A percentile compares a stretch with the other conserved stretches of the same genome.
These are phyloP conservation scores for Tapirus terrestris DNA, from an alignment of 2,113 vertebrate genomes.

Conservation along the genomic window DNA sequence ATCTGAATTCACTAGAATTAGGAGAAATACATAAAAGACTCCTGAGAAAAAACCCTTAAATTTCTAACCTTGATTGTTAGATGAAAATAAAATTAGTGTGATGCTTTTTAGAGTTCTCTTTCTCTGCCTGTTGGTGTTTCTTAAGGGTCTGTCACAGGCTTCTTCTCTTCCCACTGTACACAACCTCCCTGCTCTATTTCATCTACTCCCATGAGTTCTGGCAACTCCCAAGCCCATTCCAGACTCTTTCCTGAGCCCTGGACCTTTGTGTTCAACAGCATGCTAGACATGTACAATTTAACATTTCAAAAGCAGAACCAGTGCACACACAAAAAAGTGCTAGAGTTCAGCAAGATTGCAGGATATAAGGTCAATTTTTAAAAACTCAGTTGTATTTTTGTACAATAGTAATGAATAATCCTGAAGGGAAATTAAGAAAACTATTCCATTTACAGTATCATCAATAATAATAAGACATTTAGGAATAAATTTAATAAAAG, in stretches of 20 bases:
- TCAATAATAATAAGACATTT: neutral
- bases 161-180: neutral
- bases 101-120: neutral
- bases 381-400: neutral
- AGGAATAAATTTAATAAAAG: neutral
- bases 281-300: neutral
- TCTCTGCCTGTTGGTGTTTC: neutral
- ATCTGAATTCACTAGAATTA: neutral
- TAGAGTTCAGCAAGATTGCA: neutral
- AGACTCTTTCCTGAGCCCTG: neutral
- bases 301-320: conserved; percentile 9
- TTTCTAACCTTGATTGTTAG: neutral
- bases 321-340: neutral
- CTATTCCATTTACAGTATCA: neutral
- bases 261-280: neutral
- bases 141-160: neutral
- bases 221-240: neutral
- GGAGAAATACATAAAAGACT: neutral
- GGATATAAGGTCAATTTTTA: neutral
- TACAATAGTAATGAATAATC: neutral
- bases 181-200: neutral
- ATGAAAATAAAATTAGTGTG: neutral
- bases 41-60: neutral
- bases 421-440: neutral
- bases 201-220: neutral